These are phyloP conservation scores for Seriola dumerili DNA, from an alignment of 2,113 vertebrate species.

Conservation along the genomic window DNA sequence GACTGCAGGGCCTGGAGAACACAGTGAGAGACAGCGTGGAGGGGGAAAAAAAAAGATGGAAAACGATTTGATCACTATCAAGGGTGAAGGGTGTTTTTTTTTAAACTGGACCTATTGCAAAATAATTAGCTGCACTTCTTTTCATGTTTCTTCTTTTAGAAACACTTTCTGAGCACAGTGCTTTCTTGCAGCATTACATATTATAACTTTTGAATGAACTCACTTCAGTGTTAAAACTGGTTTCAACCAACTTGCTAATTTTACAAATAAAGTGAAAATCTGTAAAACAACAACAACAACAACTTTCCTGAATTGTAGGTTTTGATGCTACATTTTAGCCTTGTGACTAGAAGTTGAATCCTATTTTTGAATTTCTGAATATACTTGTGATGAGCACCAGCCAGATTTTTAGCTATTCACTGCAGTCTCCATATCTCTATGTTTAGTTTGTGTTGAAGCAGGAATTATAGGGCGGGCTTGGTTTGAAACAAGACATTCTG, in stretches of 20 bases:
- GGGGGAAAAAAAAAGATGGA: background rate
- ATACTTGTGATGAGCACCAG: too few relatives aligned
- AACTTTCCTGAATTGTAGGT: background rate
- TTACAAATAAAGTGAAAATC: background rate
- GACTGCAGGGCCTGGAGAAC: conserved; percentile 87
- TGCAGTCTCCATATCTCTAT: background rate
- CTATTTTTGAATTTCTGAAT: background rate
- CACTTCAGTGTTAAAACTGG: too few relatives aligned
- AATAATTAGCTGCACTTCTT: too few relatives aligned
- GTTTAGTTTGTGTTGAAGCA: background rate
- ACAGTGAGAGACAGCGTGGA: background rate
- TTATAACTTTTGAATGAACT: background rate
- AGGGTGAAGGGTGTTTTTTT: too few relatives aligned
- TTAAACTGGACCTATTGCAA: too few relatives aligned
- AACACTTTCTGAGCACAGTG: too few relatives aligned
- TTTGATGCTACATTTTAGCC: background rate
- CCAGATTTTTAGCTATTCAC: too few relatives aligned
- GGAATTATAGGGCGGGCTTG: background rate
- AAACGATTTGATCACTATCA: background rate
- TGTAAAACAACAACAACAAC: too few relatives aligned
- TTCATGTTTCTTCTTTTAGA: too few relatives aligned
- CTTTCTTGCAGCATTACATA: too few relatives aligned
- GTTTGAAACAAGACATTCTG: background rate
- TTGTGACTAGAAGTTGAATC: background rate
- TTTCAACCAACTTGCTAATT: background rate